Evolutionary conservation across 35 echinoderm and acorn worm species (phyloP).

Genomic region (Chiridota heheva): DNA sequence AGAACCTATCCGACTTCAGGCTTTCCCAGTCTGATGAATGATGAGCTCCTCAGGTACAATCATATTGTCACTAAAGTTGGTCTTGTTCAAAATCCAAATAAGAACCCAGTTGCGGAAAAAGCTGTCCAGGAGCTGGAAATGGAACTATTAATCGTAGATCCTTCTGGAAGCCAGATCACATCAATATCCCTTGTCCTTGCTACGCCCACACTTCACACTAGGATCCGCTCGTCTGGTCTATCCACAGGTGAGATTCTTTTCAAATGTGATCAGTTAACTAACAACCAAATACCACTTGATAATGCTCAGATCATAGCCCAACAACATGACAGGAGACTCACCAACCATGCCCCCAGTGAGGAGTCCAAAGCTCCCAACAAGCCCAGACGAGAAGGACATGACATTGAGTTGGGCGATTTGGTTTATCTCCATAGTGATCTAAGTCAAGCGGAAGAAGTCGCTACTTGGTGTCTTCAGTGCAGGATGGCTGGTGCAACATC

Average conservation of each 20-base stretch:
- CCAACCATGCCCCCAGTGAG: conserved; percentile 34
- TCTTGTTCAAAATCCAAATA: conserved; percentile 61
- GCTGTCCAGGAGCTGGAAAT: conserved; percentile 62
- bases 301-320: too few relatives aligned
- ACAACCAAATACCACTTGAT: too few relatives aligned
- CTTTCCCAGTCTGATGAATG: neutral
- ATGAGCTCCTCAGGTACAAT: conserved; percentile 43
- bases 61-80: conserved; percentile 58
- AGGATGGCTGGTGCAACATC: conserved; percentile 61
- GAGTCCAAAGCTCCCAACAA: conserved; percentile 28
- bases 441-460: conserved; percentile 21
- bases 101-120: conserved; percentile 66
- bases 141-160: conserved; percentile 54
- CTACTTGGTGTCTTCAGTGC: conserved; percentile 33
- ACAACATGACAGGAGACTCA: too few relatives aligned
- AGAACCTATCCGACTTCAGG: conserved; percentile 33
- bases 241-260: conserved; percentile 48
- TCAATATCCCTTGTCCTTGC: conserved; percentile 22
- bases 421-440: conserved; percentile 35
- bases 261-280: conserved; percentile 50
- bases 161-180: conserved; percentile 30
- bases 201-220: conserved; percentile 29
- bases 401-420: too few relatives aligned
- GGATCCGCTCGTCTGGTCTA: conserved; percentile 26
- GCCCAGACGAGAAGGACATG: too few relatives aligned